These are phyloP conservation scores for Calliphora vomitoria DNA, from an alignment of 2,888 invertebrate genomes.

Conservation along the genomic window DNA sequence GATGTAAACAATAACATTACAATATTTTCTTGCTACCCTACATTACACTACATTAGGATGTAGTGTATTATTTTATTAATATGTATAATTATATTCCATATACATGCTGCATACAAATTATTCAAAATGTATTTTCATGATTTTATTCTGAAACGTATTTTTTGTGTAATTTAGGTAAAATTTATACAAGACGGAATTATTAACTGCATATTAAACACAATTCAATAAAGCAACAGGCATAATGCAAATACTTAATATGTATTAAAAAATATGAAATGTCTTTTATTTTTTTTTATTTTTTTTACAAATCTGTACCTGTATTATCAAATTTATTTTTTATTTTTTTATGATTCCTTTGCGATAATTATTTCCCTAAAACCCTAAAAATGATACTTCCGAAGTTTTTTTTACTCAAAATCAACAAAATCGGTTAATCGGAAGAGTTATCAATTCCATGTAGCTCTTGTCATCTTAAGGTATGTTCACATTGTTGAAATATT, in stretches of 20 bases:
- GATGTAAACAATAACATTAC: slow-evolving; percentile 21
- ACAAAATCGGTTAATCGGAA: no score
- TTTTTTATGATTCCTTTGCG: no score
- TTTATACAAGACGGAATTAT: slow-evolving; percentile 35
- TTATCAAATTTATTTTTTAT: no score
- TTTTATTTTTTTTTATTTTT: no score
- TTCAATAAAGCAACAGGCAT: slow-evolving; percentile 52
- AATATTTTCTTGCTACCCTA: slow-evolving; percentile 28
- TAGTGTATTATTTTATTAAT: slow-evolving; percentile 14
- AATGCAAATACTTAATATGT: slow-evolving; percentile 20
- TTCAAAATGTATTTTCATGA: slow-evolving; percentile 28
- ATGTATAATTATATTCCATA: slow-evolving; percentile 18
- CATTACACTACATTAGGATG: neutral
- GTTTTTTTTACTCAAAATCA: no score
- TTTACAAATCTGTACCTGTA: no score
- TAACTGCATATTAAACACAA: slow-evolving; percentile 5
- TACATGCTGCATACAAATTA: neutral
- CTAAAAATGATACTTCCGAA: no score
- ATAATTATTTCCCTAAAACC: no score
- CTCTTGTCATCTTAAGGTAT: no score
- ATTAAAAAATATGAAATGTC: neutral
- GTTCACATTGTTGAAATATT: no score
- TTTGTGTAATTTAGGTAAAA: slow-evolving; percentile 43
- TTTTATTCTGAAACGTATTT: slow-evolving; percentile 27
- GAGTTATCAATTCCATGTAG: no score